Evolutionary conservation across 2,113 vertebrate genomes (phyloP).

Genomic region (Pseudopodoces humilis): DNA sequence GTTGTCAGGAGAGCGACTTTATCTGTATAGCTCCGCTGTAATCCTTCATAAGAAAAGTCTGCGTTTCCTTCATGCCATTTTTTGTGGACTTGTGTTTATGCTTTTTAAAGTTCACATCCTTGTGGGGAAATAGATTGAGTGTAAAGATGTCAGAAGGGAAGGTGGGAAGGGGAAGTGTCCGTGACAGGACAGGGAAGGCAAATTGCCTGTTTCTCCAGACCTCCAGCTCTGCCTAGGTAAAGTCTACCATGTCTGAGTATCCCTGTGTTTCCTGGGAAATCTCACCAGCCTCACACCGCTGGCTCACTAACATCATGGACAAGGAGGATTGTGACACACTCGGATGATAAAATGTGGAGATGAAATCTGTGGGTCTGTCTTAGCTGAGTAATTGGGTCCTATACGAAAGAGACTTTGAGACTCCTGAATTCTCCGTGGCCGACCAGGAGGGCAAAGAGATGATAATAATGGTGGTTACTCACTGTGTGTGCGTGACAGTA

Average conservation of each 20-base stretch:
- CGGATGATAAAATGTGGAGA: neutral
- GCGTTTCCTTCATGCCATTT: neutral
- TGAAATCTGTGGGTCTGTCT: neutral
- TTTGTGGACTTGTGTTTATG: neutral
- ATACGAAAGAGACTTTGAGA: neutral
- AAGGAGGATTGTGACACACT: neutral
- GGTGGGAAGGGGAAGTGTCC: neutral
- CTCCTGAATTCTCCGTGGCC: accelerated
- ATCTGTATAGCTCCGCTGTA: neutral
- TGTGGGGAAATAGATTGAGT: neutral
- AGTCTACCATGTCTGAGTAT: accelerated
- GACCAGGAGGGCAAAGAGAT: neutral
- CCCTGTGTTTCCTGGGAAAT: neutral
- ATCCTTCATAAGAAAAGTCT: neutral
- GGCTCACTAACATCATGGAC: neutral
- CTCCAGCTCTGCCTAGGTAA: neutral
- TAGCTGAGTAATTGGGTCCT: neutral
- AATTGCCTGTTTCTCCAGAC: neutral
- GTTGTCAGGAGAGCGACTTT: neutral
- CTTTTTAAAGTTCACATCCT: neutral
- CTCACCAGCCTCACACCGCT: neutral
- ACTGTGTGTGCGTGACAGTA: too few species aligned
- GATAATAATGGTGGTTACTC: neutral
- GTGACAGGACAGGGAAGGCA: neutral
- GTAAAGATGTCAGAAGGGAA: neutral